phyloP scores from a whole-genome alignment of 2,888 invertebrate genomes.

The Cephus pulcher region DNA sequence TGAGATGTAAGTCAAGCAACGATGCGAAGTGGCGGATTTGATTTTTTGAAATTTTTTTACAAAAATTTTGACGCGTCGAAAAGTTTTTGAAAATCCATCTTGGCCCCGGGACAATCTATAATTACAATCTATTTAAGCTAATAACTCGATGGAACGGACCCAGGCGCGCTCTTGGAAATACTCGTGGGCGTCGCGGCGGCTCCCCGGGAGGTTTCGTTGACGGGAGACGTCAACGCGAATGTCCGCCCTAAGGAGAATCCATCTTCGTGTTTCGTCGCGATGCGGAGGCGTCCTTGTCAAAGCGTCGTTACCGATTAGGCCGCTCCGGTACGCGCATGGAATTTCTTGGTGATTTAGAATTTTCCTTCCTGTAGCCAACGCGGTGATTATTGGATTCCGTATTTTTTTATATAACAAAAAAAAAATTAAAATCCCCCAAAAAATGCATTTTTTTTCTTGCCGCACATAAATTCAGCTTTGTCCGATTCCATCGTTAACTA shows the following conservation, averaged over 20 bases:
- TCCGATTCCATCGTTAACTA: too few species aligned
- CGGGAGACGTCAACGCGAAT: constrained; percentile 30
- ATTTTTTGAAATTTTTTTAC: too few species aligned
- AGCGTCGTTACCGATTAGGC: constrained; percentile 3
- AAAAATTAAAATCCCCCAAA: too few species aligned
- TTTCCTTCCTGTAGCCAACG: too few species aligned
- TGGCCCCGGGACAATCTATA: not conserved
- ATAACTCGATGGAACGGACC: not conserved
- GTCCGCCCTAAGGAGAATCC: constrained; percentile 46
- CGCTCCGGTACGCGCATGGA: not conserved
- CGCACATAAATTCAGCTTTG: too few species aligned
- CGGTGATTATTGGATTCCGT: too few species aligned
- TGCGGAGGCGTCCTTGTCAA: not conserved
- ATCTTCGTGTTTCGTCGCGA: constrained; percentile 48
- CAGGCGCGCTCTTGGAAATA: not conserved
- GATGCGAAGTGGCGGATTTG: too few species aligned
- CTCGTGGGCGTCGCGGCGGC: not conserved
- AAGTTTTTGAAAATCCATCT: too few species aligned
- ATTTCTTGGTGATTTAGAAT: not conserved
- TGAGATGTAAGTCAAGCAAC: too few species aligned
- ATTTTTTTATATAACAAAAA: too few species aligned
- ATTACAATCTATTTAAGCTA: constrained; percentile 1
- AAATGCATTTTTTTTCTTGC: too few species aligned
- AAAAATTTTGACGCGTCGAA: too few species aligned
- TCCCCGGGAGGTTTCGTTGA: constrained; percentile 20